These are phyloP conservation scores for Sus scrofa DNA, from an alignment of 2,113 vertebrate genomes.

Conservation along the genomic window DNA sequence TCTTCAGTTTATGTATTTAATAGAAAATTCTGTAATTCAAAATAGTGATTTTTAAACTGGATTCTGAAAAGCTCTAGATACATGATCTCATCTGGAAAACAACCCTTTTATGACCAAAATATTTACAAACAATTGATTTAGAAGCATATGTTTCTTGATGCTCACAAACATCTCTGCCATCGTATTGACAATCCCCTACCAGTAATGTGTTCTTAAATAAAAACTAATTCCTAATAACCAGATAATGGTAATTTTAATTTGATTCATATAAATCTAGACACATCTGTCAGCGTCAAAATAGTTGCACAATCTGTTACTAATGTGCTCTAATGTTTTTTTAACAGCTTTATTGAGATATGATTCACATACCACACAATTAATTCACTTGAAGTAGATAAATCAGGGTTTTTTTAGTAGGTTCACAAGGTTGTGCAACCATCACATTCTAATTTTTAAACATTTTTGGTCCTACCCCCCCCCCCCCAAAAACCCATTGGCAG, in stretches of 20 bases:
- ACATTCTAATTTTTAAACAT: neutral
- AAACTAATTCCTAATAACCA: neutral
- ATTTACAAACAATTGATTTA: neutral
- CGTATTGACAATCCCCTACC: neutral
- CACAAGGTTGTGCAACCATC: neutral
- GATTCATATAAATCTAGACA: neutral
- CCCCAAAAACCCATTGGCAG: neutral
- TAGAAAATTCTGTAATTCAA: constrained; percentile 34
- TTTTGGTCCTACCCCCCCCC: neutral
- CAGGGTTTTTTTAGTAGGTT: neutral
- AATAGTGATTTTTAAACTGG: constrained; percentile 16
- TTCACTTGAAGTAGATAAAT: neutral
- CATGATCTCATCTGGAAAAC: neutral
- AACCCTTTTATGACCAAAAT: constrained; percentile 24
- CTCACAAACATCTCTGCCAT: neutral
- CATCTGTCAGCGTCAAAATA: neutral
- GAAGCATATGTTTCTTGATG: neutral
- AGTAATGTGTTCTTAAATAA: constrained; percentile 18
- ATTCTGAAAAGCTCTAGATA: neutral
- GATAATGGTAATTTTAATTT: neutral
- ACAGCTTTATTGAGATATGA: neutral
- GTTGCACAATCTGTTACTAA: constrained; percentile 14
- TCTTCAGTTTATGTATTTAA: neutral
- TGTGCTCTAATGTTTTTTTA: constrained; percentile 4
- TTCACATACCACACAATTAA: neutral